Evolutionary conservation across 1,140 invertebrate species (phyloP), one percentile per base, ranked within the genome.

Genomic region (Tyrophagus putrescentiae): DNA sequence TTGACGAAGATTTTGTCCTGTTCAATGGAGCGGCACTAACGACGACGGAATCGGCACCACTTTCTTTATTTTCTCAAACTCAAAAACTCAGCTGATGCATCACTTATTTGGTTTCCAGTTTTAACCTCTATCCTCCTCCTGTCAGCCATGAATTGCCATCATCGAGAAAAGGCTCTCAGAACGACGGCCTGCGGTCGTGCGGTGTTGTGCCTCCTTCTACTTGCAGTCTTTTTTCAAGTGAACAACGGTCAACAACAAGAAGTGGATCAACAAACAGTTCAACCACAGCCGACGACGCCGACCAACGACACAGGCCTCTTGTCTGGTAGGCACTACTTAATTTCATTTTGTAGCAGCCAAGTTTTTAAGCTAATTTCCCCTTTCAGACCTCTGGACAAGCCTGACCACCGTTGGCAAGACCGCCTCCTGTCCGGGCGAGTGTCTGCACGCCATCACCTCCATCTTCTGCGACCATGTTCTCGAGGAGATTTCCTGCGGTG

Each of bases 381-480:
- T 57, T 57, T 59, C 44, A 65, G 64, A 63, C 56, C 32, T 65
- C 21, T 64, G 58, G 62, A 57, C 48, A 44, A 62, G 31, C 33
- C 58, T 65, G 25, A 65, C 62, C 18, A 44, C 63, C 7, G 42
- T 58, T 23, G 53, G 36, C 23, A 64, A 64, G 44, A 56, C 57
- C 29, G 42, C 58, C 28, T 32, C 52, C 18, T 68, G 67, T 53
- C 67, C 67, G 13, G 67, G 67, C 41, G 66, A 67, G 57, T 68
- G 67, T 62, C 54, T 68, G 11, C 66, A 67, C 42, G 65, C 65
- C 13, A 56, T 68, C 7, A 65, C 67, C 28, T 65, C 67, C 11
- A 60, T 68, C 45, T 60, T 68, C 18, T 68, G 67, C 39, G 63
- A 65, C 39, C 57, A 67, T 53, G 64, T 67, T 23, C 33, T 67